Conservation (phyloP, 2,888 invertebrate genomes). For the Drosophila sordidula region DNA sequence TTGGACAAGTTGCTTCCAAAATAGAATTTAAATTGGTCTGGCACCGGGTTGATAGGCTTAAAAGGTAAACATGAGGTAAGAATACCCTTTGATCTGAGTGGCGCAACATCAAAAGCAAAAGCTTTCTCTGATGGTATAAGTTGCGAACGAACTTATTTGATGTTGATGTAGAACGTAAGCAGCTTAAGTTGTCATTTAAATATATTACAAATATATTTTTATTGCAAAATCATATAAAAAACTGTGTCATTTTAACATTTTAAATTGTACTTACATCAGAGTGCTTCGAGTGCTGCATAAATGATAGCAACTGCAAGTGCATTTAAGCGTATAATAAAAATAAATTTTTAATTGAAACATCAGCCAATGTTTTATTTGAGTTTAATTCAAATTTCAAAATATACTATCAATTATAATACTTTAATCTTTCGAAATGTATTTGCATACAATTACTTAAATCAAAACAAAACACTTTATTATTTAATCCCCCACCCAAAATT, state of each 20-base stretch:
- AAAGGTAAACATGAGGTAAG: slow-evolving; percentile 8
- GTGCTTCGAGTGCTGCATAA: too few relatives aligned
- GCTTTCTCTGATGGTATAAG: slow-evolving; percentile 2
- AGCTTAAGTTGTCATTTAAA: slow-evolving; percentile 28
- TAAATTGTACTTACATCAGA: too few relatives aligned
- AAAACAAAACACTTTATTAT: not conserved
- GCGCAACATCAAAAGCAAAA: slow-evolving; percentile 15
- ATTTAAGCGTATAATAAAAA: too few relatives aligned
- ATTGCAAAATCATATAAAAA: too few relatives aligned
- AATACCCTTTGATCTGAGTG: slow-evolving; percentile 29
- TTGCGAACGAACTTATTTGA: not conserved
- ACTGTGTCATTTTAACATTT: too few relatives aligned
- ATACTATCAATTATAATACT: too few relatives aligned
- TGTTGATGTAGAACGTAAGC: slow-evolving; percentile 16
- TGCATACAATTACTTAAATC: not conserved
- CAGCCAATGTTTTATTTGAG: too few relatives aligned
- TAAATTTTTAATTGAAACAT: too few relatives aligned
- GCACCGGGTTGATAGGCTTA: slow-evolving; percentile 12
- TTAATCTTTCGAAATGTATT: too few relatives aligned
- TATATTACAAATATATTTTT: not conserved
- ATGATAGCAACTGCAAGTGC: too few relatives aligned
- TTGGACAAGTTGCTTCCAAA: slow-evolving; percentile 4
- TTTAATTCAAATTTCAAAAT: too few relatives aligned
- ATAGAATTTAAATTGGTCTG: slow-evolving; percentile 10
- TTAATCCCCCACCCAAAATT: not conserved